Evolutionary conservation across 2,888 invertebrate genomes (phyloP).

Genomic region (Pterostichus madidus): DNA sequence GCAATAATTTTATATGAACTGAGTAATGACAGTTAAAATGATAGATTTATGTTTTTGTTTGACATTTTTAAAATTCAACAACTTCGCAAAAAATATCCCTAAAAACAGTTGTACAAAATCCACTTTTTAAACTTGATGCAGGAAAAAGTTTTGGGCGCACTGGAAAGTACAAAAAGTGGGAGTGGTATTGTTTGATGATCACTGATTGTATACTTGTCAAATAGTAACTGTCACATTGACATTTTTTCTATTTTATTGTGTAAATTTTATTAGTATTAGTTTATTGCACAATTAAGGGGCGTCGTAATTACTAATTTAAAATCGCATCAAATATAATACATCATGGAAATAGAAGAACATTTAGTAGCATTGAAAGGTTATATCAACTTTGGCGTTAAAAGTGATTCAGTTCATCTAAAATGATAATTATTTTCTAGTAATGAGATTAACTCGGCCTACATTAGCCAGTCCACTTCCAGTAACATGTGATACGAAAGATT

Average conservation of each 20-base stretch:
- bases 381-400: slow-evolving; percentile 2
- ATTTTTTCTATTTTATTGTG: slow-evolving; percentile 50
- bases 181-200: slow-evolving; percentile 37
- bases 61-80: too few relatives aligned
- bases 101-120: too few relatives aligned
- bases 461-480: slow-evolving; percentile 90
- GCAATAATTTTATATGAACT: too few relatives aligned
- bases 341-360: slow-evolving; percentile 74
- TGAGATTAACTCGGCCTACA: slow-evolving; percentile 96
- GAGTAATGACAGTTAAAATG: too few relatives aligned
- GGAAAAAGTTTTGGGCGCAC: slow-evolving; percentile 2
- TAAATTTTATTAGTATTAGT: slow-evolving; percentile 5
- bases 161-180: background rate
- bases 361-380: slow-evolving; percentile 74
- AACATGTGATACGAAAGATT: slow-evolving; percentile 91
- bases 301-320: background rate
- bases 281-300: background rate
- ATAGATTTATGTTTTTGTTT: too few relatives aligned
- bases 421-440: slow-evolving; percentile 81
- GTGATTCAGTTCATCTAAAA: slow-evolving; percentile 5
- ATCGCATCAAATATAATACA: slow-evolving; percentile 39
- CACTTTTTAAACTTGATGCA: too few relatives aligned
- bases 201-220: slow-evolving; percentile 63
- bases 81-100: too few relatives aligned
- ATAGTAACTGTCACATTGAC: slow-evolving; percentile 60